phyloP scores from a whole-genome alignment of 2,113 vertebrate species.

The Myiagra hebetior region DNA sequence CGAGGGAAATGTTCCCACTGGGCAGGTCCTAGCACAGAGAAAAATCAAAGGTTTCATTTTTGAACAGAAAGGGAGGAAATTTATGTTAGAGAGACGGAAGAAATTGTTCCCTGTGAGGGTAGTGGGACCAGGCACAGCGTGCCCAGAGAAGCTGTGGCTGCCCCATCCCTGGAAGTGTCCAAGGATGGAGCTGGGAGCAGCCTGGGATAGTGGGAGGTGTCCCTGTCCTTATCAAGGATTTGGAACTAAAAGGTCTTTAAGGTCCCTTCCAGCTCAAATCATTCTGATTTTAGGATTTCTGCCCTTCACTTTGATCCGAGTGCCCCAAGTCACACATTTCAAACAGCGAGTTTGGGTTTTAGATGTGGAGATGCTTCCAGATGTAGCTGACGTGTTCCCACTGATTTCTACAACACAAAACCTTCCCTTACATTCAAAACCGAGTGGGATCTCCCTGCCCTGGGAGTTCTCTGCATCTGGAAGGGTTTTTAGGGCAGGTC shows the following conservation, averaged over 20 bases:
- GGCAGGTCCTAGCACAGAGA: rapidly evolving
- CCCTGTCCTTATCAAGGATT: background rate
- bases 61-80: background rate
- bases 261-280: background rate
- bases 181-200: background rate
- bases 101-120: background rate
- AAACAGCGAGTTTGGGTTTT: background rate
- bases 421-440: background rate
- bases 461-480: background rate
- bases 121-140: background rate
- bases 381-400: rapidly evolving
- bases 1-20: background rate
- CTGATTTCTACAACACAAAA: background rate
- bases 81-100: background rate
- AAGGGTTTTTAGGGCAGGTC: background rate
- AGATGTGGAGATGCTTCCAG: background rate
- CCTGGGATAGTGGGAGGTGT: background rate
- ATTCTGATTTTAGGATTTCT: background rate
- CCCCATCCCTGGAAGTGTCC: background rate
- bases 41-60: background rate
- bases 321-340: background rate
- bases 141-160: background rate
- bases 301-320: rapidly evolving
- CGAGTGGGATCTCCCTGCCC: too few relatives aligned
- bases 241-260: background rate